A percentile compares a stretch with the other conserved stretches of the same genome.
Evolutionary conservation across 2,113 vertebrate species (phyloP).

Genomic region (Micromys minutus): DNA sequence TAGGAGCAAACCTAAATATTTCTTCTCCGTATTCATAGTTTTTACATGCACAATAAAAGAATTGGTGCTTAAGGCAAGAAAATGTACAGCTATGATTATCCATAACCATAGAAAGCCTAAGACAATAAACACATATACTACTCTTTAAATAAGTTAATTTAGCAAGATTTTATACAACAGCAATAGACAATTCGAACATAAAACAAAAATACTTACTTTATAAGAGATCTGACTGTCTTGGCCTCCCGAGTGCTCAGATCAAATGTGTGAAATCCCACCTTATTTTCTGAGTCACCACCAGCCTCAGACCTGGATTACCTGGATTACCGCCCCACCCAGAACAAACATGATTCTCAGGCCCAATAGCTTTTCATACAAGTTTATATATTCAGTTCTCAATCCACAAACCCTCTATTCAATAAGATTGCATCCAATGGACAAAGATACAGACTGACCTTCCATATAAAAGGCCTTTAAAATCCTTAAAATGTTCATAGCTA

Average conservation of each 20-base stretch:
- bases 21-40: not conserved
- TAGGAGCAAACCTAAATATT: not conserved
- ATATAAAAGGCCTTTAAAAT: no score
- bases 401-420: no score
- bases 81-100: not conserved
- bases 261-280: not conserved
- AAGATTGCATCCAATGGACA: no score
- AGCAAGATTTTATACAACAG: not conserved
- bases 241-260: not conserved
- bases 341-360: no score
- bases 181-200: not conserved
- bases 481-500: no score
- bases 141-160: not conserved
- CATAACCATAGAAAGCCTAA: not conserved
- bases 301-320: not conserved
- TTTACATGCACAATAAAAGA: not conserved
- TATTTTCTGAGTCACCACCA: not conserved
- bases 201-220: not conserved
- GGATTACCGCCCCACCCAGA: no score
- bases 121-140: not conserved
- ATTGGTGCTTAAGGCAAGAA: not conserved
- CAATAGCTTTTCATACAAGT: no score
- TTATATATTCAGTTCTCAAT: no score
- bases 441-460: no score
- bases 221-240: not conserved